These are phyloP conservation scores for Aurelia aurita complex sp. Pacific DNA, from an alignment of 30 jellyfish, hydroid and myxozoan species.

Conservation along the genomic window DNA sequence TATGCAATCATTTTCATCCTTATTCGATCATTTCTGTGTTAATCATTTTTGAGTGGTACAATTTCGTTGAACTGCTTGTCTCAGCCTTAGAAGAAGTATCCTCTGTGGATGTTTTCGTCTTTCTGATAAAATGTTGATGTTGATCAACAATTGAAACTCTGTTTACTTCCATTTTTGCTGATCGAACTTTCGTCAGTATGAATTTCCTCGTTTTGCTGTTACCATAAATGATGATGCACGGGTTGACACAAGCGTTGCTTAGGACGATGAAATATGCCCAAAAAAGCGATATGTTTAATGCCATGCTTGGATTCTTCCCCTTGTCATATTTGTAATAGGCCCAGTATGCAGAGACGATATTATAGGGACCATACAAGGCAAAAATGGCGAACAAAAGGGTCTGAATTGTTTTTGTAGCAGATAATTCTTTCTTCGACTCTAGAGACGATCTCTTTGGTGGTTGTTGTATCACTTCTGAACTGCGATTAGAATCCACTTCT, in stretches of 20 bases:
- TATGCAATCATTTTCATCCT: no score
- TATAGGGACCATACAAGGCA: conserved; percentile 45
- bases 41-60: no score
- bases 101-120: no score
- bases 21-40: no score
- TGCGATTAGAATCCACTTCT: background rate
- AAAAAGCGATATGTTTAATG: background rate
- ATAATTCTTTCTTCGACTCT: conserved; percentile 6
- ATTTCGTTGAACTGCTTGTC: no score
- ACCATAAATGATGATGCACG: conserved; percentile 33
- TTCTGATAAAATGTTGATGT: no score
- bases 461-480: no score
- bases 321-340: conserved; percentile 24
- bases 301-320: background rate
- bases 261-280: conserved; percentile 37
- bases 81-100: no score
- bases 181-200: background rate
- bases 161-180: no score
- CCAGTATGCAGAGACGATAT: conserved; percentile 38
- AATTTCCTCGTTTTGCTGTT: conserved; percentile 21
- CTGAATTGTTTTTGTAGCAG: conserved; percentile 33
- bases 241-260: conserved; percentile 36
- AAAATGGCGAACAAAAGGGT: conserved; percentile 25
- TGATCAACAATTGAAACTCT: no score
- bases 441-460: background rate